phyloP scores from a whole-genome alignment of 2,888 invertebrate species.

The Drosophila demipolita region DNA sequence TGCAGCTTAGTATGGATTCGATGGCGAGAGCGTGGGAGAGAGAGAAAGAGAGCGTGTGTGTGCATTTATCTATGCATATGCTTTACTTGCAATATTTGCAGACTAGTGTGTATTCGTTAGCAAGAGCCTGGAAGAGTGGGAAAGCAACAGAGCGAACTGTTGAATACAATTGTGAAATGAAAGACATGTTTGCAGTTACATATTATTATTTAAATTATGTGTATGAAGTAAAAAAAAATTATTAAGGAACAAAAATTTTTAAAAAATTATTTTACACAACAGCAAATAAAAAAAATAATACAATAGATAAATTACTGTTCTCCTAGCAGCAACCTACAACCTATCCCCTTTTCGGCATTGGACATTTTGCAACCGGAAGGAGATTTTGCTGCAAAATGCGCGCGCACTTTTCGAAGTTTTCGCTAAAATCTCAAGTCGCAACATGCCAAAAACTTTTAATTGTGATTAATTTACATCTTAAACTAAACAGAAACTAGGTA shows the following conservation, averaged over 20 bases:
- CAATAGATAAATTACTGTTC: background rate
- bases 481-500: too few species aligned
- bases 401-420: background rate
- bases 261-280: too few species aligned
- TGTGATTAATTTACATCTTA: too few species aligned
- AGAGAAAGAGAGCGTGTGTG: too few species aligned
- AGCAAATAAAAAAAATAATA: background rate
- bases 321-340: too few species aligned
- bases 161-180: constrained; percentile 4
- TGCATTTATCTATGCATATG: too few species aligned
- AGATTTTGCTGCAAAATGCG: background rate
- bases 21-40: too few species aligned
- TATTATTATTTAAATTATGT: too few species aligned
- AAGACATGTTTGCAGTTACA: background rate
- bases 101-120: background rate
- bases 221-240: background rate
- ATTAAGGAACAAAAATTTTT: background rate
- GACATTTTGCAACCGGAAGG: background rate
- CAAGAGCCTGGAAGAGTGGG: background rate
- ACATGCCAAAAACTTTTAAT: background rate
- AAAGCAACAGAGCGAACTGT: background rate
- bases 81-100: background rate
- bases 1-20: too few species aligned
- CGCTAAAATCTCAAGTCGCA: background rate
- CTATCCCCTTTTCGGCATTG: too few species aligned